Evolutionary conservation across 2,113 vertebrate species (phyloP).

Genomic region (Ictalurus punctatus): DNA sequence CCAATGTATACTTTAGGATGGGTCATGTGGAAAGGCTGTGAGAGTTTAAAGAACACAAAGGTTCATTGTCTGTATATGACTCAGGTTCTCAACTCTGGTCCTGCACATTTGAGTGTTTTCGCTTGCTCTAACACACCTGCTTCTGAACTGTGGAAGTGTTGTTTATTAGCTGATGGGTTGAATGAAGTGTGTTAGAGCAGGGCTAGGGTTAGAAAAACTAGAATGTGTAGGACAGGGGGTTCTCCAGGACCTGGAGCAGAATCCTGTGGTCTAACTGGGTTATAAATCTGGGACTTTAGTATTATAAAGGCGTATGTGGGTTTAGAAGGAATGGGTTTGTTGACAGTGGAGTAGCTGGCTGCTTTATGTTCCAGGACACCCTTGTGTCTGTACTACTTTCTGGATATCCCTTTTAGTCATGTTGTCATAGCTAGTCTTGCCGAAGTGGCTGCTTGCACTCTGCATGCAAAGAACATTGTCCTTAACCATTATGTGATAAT

Average conservation of each 20-base stretch:
- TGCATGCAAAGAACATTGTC: too few relatives aligned
- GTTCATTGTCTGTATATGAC: background rate
- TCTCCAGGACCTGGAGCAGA: background rate
- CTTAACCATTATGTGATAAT: too few relatives aligned
- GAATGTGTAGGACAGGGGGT: background rate
- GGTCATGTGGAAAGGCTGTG: constrained; percentile 12
- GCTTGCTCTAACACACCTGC: background rate
- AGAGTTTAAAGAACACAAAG: background rate
- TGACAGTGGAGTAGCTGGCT: too few relatives aligned
- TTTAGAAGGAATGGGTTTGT: background rate
- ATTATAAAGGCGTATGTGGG: background rate
- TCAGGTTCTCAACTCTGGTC: background rate
- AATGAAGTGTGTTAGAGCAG: background rate
- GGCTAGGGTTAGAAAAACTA: background rate
- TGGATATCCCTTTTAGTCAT: too few relatives aligned
- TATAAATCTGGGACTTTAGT: background rate
- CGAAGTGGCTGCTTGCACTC: too few relatives aligned
- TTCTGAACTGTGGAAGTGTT: background rate
- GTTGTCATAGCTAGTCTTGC: too few relatives aligned
- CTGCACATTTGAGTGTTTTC: background rate
- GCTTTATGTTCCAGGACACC: too few relatives aligned
- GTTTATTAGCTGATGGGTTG: background rate
- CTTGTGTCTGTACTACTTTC: too few relatives aligned
- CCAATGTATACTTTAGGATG: background rate
- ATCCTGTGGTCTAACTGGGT: background rate